Conservation (phyloP, 1,140 invertebrate genomes). For the Brachionus koreanus region DNA sequence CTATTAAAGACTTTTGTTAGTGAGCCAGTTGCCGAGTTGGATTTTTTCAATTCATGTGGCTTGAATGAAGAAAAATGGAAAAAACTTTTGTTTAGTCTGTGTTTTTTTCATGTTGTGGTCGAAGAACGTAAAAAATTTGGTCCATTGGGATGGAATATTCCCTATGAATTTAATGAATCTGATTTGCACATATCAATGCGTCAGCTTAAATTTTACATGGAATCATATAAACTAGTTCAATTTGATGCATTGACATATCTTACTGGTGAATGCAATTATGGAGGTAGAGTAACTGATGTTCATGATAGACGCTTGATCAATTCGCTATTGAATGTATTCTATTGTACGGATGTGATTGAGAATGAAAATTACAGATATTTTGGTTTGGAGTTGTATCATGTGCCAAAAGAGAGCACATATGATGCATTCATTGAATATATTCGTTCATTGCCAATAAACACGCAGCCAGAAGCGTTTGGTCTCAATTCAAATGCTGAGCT, state of each 20-base stretch:
- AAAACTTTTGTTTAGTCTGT: slow-evolving; percentile 56
- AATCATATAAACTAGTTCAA: not conserved
- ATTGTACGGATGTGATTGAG: not conserved
- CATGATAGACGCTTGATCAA: slow-evolving; percentile 52
- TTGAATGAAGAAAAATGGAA: slow-evolving; percentile 16
- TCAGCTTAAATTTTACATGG: slow-evolving; percentile 7
- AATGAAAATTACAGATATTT: not conserved
- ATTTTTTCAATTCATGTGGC: slow-evolving; percentile 19
- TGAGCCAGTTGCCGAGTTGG: slow-evolving; percentile 46
- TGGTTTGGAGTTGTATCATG: not conserved
- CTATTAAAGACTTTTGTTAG: slow-evolving; percentile 57
- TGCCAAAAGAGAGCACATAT: not conserved
- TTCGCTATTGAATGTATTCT: slow-evolving; percentile 7
- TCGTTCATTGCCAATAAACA: slow-evolving; percentile 74
- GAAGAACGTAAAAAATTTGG: slow-evolving; percentile 58
- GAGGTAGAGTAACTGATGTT: slow-evolving; percentile 58
- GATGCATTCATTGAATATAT: slow-evolving; percentile 60
- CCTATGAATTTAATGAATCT: slow-evolving; percentile 59
- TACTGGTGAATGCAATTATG: slow-evolving; percentile 59
- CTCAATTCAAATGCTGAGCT: slow-evolving; percentile 91
- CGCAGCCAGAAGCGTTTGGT: slow-evolving; percentile 90
- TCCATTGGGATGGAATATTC: slow-evolving; percentile 58
- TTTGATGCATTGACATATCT: slow-evolving; percentile 55
- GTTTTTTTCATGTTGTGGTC: slow-evolving; percentile 58
- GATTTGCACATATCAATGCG: slow-evolving; percentile 49